Base-by-base conservation (phyloP, 2,113 vertebrate species). In the Anseranas semipalmata region DNA sequence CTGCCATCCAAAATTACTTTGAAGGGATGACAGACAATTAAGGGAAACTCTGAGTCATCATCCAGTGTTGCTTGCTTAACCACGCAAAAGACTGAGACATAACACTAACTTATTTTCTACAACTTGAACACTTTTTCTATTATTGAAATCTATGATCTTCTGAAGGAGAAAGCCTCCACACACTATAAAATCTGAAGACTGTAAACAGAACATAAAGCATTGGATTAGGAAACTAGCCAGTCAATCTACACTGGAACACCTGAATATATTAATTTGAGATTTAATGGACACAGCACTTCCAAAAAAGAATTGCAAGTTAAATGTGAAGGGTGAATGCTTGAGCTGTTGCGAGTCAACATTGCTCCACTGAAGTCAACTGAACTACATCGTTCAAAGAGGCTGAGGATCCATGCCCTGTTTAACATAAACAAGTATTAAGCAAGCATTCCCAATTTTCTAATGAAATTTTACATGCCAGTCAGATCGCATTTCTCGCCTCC, bases 1-100 rank as follows among this genome's bases (percentile, higher is more conserved):
- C 70, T 90, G 52, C 80, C 13, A 33, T 56, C 93, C 72, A 89
- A 91, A 92, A 91, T 89, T 70, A 65, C 52, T 75, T 73, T 87
- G 39, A 93, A 87, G 53, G 89, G 43, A 83, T 70, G 74, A 77
- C 71, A 79, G 20, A 85, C 46, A 70, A 58, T 74, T 63, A 39
- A 68, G 50, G 73, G 68, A 77, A 85, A 75, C 50, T 93, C 41
- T 86, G 76, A 93, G 53, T 93, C 96, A 95, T 68, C 48, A 76
- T n/a, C 30, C 35, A 80, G 21, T 43, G 32, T 55, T 62, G 10
- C 25, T 87, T 83, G 28, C 37, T 82, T 77, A 85, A 46, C 63
- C 35, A 39, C 15, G 48, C 10, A 71, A 74, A 70, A 67, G 43
- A 72, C 55, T 60, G 52, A 95, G 65, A 72, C 9, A 7, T 5